Evolutionary conservation across 2,888 invertebrate genomes (phyloP).

Genomic region (Epirrhoe alternata): DNA sequence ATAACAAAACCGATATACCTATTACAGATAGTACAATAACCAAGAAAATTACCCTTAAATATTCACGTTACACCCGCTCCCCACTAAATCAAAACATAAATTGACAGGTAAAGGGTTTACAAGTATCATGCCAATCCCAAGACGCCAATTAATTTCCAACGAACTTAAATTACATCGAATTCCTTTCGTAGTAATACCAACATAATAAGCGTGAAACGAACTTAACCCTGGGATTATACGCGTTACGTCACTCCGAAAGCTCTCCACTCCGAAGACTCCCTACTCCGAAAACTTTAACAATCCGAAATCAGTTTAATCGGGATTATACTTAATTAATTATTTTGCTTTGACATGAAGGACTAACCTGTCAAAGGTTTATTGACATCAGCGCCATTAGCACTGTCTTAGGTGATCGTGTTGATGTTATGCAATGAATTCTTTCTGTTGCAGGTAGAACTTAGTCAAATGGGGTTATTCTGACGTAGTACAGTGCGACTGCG

Average conservation of each 20-base stretch:
- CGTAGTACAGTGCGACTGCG: no score
- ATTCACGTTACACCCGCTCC: slow-evolving; percentile 2
- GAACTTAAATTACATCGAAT: slow-evolving; percentile 42
- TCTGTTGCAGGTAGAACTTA: no score
- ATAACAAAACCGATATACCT: no score
- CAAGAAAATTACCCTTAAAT: background rate
- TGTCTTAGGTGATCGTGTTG: background rate
- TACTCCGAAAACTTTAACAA: slow-evolving; percentile 21
- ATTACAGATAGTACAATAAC: background rate
- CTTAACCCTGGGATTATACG: slow-evolving; percentile 35
- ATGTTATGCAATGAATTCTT: no score
- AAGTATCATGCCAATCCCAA: slow-evolving; percentile 20
- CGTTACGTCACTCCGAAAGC: slow-evolving; percentile 21
- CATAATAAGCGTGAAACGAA: slow-evolving; percentile 38
- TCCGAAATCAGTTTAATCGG: slow-evolving; percentile 33
- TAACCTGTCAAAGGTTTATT: slow-evolving; percentile 23
- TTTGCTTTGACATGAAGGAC: slow-evolving; percentile 30
- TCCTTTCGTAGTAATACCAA: slow-evolving; percentile 38
- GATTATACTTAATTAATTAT: slow-evolving; percentile 36
- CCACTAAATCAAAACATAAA: slow-evolving; percentile 28
- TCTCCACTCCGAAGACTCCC: slow-evolving; percentile 2
- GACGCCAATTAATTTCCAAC: slow-evolving; percentile 38
- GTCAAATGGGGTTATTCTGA: no score
- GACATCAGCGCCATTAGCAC: slow-evolving; percentile 18
- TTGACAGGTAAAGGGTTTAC: slow-evolving; percentile 27